phyloP scores from a whole-genome alignment of 2,113 vertebrate genomes.

The Hypanus sabinus region DNA sequence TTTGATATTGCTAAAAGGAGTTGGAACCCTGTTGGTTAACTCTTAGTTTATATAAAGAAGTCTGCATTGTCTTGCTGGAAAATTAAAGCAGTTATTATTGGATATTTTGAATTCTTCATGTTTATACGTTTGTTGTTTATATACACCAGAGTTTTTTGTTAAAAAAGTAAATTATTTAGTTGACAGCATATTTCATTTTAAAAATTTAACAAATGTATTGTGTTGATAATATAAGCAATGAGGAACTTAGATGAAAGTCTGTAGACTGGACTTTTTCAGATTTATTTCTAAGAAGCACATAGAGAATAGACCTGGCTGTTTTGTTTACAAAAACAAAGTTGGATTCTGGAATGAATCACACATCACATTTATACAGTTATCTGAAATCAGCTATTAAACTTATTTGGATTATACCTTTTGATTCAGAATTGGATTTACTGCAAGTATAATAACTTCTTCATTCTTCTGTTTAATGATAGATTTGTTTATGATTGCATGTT shows the following conservation, averaged over 20 bases:
- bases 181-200: slow-evolving; percentile 27
- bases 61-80: slow-evolving; percentile 37
- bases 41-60: slow-evolving; percentile 36
- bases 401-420: slow-evolving; percentile 33
- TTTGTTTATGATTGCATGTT: slow-evolving; percentile 8
- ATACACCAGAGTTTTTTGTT: slow-evolving; percentile 31
- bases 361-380: slow-evolving; percentile 31
- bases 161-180: slow-evolving; percentile 37
- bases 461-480: not conserved
- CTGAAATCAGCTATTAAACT: slow-evolving; percentile 29
- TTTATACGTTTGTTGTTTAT: slow-evolving; percentile 37
- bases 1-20: slow-evolving; percentile 36
- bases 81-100: slow-evolving; percentile 28
- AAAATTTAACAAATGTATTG: slow-evolving; percentile 36
- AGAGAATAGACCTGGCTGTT: slow-evolving; percentile 30
- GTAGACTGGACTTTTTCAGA: slow-evolving; percentile 31
- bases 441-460: not conserved
- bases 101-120: slow-evolving; percentile 35
- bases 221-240: slow-evolving; percentile 31
- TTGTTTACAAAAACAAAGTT: slow-evolving; percentile 29
- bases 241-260: slow-evolving; percentile 20
- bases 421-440: slow-evolving; percentile 17
- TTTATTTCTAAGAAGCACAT: slow-evolving; percentile 28
- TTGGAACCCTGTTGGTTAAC: slow-evolving; percentile 38
- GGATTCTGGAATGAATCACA: slow-evolving; percentile 24